Percentiles rank a stretch among this genome's conserved stretches.
Evolutionary conservation across 2,113 vertebrate genomes (phyloP).

Genomic region (Catagonus wagneri): DNA sequence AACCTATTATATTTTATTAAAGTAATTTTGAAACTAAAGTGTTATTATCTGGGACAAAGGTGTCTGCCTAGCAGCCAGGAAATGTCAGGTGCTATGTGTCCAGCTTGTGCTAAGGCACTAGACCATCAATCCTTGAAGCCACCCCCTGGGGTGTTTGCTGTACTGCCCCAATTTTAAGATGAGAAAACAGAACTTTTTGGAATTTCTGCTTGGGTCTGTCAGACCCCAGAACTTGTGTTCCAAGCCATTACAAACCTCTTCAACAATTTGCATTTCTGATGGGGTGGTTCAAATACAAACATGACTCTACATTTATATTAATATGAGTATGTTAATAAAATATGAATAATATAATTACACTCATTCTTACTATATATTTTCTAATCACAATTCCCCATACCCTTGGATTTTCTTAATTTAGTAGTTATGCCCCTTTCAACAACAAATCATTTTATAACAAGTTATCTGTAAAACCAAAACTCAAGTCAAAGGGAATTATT

Average conservation of each 20-base stretch:
- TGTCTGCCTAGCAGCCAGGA: background rate
- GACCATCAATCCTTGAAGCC: background rate
- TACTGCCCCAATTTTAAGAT: background rate
- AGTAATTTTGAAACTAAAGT: background rate
- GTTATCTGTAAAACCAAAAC: background rate
- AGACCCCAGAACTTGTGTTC: background rate
- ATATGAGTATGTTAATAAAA: background rate
- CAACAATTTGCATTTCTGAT: background rate
- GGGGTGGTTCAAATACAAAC: background rate
- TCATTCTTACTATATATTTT: background rate
- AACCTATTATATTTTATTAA: background rate
- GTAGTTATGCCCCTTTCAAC: background rate
- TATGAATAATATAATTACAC: background rate
- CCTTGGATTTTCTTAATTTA: conserved; percentile 6
- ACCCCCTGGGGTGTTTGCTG: background rate
- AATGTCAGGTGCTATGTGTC: background rate
- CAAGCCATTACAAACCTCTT: background rate
- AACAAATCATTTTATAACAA: background rate
- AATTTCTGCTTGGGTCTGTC: background rate
- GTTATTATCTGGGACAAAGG: background rate
- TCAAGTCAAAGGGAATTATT: background rate
- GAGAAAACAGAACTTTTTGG: background rate
- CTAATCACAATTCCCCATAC: background rate
- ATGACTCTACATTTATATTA: background rate
- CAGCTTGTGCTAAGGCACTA: background rate